Percentiles rank a stretch among this genome's conserved stretches.
Conservation (phyloP, 2,888 invertebrate species). For the Invenusta paracnida region DNA sequence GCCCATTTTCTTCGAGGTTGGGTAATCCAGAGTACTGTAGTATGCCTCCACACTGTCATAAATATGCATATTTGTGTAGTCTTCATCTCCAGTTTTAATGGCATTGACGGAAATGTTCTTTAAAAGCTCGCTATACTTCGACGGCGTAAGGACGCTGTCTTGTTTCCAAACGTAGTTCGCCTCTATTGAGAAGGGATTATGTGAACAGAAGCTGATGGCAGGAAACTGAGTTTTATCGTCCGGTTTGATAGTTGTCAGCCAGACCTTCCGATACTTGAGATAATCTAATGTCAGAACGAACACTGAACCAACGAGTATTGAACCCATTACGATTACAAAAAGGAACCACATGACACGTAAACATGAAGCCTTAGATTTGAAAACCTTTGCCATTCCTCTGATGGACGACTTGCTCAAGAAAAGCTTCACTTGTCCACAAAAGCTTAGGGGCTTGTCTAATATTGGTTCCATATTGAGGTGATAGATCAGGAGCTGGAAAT, state of each 20-base stretch:
- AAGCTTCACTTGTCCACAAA: too few species aligned
- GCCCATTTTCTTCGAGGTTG: constrained; percentile 19
- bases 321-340: constrained; percentile 41
- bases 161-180: constrained; percentile 39
- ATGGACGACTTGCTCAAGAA: too few species aligned
- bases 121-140: not conserved
- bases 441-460: too few species aligned
- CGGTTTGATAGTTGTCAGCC: constrained; percentile 36
- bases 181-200: constrained; percentile 41
- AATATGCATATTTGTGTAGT: not conserved
- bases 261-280: constrained; percentile 41
- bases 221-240: constrained; percentile 38
- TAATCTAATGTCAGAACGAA: constrained; percentile 37
- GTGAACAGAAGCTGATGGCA: constrained; percentile 39
- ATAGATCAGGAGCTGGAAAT: too few species aligned
- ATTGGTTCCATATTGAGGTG: too few species aligned
- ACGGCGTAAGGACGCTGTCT: not conserved
- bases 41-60: constrained; percentile 39
- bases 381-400: too few species aligned
- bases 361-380: too few species aligned
- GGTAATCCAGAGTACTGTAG: constrained; percentile 23
- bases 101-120: constrained; percentile 6
- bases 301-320: constrained; percentile 34
- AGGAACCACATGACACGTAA: constrained; percentile 34
- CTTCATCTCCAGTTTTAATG: not conserved